Conservation (phyloP, 2,113 vertebrate genomes). For the Illadopsis cleaveri region DNA sequence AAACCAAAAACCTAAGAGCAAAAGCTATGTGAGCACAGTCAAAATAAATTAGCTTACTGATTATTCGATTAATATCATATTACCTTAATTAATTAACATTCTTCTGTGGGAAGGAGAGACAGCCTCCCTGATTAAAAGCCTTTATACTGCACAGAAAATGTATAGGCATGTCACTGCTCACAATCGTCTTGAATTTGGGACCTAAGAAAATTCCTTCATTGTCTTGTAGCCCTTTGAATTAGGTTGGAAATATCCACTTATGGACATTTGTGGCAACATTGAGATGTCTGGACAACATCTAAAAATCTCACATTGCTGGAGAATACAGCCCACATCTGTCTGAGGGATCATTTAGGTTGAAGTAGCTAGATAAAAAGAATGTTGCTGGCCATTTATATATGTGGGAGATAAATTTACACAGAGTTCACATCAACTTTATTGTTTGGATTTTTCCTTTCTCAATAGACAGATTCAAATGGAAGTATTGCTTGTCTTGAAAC, state of each 20-base stretch:
- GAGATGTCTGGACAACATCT: neutral
- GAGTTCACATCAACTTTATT: neutral
- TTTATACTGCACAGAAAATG: neutral
- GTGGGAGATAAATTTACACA: neutral
- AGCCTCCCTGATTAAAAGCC: neutral
- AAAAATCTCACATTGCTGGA: neutral
- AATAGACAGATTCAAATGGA: neutral
- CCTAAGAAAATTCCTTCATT: neutral
- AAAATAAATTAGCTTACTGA: neutral
- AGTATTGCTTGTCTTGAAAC: neutral
- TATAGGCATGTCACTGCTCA: neutral
- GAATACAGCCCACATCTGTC: neutral
- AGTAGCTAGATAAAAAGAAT: neutral
- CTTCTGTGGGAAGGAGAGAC: neutral
- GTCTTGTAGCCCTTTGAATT: neutral
- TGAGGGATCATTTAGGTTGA: neutral
- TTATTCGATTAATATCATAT: constrained; percentile 9
- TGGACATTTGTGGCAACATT: neutral
- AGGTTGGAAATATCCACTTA: neutral
- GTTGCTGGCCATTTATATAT: neutral
- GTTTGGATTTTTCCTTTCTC: neutral
- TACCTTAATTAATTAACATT: neutral
- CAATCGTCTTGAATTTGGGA: neutral
- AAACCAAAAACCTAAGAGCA: neutral
- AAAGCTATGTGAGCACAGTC: neutral